Percentiles rank a stretch among this genome's conserved stretches.
Evolutionary conservation across 2,797 vertebrate species (phyloP).

Genomic region (Poeciliopsis presidionis): DNA sequence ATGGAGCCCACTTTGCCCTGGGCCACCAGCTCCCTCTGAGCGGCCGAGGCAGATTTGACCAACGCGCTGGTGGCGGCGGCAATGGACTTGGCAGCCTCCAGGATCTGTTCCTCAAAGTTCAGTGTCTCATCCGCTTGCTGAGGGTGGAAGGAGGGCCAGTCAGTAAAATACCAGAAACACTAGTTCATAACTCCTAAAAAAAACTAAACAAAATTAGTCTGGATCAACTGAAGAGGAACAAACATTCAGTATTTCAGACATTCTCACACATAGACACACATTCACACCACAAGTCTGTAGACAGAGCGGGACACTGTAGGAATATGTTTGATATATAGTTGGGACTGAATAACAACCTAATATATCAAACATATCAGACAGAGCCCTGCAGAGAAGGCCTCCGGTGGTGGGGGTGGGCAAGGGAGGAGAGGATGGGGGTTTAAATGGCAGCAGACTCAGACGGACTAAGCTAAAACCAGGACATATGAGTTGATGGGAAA

Average conservation of each 20-base stretch:
- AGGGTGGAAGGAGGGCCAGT: constrained; percentile 14
- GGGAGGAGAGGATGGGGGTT: constrained; percentile 32
- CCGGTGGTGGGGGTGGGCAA: constrained; percentile 77
- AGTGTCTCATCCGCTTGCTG: constrained; percentile 96
- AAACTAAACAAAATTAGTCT: not conserved
- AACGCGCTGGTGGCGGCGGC: constrained; percentile 97
- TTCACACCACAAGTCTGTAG: constrained; percentile 85
- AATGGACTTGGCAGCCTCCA: constrained; percentile 97
- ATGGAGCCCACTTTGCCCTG: constrained; percentile 98
- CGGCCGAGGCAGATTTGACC: constrained; percentile 96
- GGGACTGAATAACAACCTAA: constrained; percentile 99
- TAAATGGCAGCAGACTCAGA: constrained; percentile 44
- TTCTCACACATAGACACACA: constrained; percentile 36
- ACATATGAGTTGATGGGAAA: constrained; percentile 28
- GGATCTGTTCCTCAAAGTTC: constrained; percentile 98
- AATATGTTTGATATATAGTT: constrained; percentile 99
- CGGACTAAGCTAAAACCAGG: constrained; percentile 41
- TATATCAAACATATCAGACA: constrained; percentile 99
- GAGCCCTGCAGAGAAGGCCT: constrained; percentile 96
- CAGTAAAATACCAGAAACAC: constrained; percentile 22
- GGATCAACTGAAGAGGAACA: constrained; percentile 15
- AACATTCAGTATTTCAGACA: constrained; percentile 25
- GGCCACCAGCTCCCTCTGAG: constrained; percentile 96
- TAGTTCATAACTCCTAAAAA: not conserved
- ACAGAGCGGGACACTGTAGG: constrained; percentile 99